Base-by-base conservation (phyloP, 1,140 invertebrate genomes). In the Drepana arcuata region DNA sequence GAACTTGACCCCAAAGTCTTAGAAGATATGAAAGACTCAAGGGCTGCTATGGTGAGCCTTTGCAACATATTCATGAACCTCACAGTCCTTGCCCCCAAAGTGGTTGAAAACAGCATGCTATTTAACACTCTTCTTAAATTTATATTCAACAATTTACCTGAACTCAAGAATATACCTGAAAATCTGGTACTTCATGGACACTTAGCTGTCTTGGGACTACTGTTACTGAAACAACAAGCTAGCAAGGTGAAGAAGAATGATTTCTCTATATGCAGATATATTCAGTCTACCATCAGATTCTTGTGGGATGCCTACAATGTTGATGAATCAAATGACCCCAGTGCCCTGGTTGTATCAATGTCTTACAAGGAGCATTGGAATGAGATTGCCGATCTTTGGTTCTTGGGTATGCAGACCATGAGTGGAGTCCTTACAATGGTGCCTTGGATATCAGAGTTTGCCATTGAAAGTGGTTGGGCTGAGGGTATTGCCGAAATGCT, bases 31-130 rank as follows among this genome's bases (percentile, higher is more conserved):
- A 91, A 91, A 56, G 91, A 93, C 63, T 93, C 92, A 0, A 87
- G 92, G 34, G 84, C 87, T 4, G 93, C 93, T 0, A 92, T 97
- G 84, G 90, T 94, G 12, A 93, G 93, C 35, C 87, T 95, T 1
- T 96, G 94, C 72, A 96, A 96, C 55, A 90, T 96, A 27, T 90
- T 97, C 25, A 95, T 97, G 92, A 97, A 97, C 60, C 87, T 97
- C 0, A 92, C 93, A 7, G 95, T 97, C 0, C 69, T 96, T 14
- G 95, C 96, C 68, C 88, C 91, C 0, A 92, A 93, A 71, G 73
- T 92, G 10, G 93, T 95, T 2, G 90, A 94, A 62, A 88, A 90
- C 39, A 91, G 90, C 33, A 68, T 87, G 12, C 82, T 91, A 2
- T 96, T 96, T 68, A 88, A 90, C 38, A 89, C 89, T 27, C 72